Evolutionary conservation across 1,140 invertebrate species (phyloP).

Genomic region (Drosophila murphyi): DNA sequence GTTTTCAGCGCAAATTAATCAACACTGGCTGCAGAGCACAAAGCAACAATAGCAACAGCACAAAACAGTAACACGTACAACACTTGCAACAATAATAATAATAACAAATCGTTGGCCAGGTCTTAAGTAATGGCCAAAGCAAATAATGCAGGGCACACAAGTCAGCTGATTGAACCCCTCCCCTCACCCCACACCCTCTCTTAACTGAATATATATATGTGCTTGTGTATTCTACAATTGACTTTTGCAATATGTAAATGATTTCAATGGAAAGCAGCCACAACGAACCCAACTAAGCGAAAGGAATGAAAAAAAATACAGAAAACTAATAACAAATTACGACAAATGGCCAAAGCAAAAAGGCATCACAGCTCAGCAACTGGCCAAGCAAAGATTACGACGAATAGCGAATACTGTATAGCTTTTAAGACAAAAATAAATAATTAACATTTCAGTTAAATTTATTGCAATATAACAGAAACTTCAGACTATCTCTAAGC

Average conservation of each 20-base stretch:
- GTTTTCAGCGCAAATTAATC: conserved; percentile 61
- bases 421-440: too few species aligned
- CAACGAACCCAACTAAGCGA: conserved; percentile 22
- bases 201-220: conserved; percentile 4
- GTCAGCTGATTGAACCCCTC: conserved; percentile 33
- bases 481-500: too few species aligned
- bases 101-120: conserved; percentile 74
- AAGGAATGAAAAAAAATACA: conserved; percentile 14
- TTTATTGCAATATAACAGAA: too few species aligned
- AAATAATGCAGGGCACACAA: conserved; percentile 63
- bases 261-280: conserved; percentile 74
- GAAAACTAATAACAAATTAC: conserved; percentile 82
- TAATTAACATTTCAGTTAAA: too few species aligned
- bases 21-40: conserved; percentile 59
- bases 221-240: conserved; percentile 41
- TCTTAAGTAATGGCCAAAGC: conserved; percentile 64
- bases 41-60: conserved; percentile 35
- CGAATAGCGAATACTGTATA: conserved; percentile 14
- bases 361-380: conserved; percentile 29
- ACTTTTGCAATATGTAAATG: conserved; percentile 77
- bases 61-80: conserved; percentile 24
- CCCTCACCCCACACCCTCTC: background rate
- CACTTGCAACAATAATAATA: conserved; percentile 65
- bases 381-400: background rate
- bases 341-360: conserved; percentile 60